Percentiles rank a stretch among this genome's conserved stretches.
phyloP scores from a whole-genome alignment of 35 echinoderm and acorn worm species.

The Eucidaris tribuloides region DNA sequence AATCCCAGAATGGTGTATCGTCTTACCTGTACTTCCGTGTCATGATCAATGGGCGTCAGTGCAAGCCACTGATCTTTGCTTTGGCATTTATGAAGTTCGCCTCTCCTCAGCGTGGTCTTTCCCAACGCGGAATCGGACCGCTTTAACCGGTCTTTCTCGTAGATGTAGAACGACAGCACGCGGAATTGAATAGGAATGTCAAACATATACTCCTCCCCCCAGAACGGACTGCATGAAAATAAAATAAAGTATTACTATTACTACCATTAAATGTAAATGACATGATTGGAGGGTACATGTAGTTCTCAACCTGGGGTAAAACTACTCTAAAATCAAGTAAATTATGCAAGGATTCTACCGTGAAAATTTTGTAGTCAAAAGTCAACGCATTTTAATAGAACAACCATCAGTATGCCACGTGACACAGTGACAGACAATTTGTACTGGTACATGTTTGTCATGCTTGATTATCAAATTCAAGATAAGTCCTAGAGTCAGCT shows the following conservation, averaged over 20 bases:
- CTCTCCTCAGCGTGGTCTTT: conserved; percentile 73
- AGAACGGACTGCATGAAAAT: conserved; percentile 78
- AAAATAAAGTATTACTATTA: not conserved
- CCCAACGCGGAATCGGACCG: conserved; percentile 72
- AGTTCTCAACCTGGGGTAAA: not conserved
- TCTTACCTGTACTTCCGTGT: conserved; percentile 98
- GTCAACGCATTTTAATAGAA: not conserved
- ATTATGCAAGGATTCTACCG: not conserved
- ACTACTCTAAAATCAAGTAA: not conserved
- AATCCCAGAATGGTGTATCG: no score
- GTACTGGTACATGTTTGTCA: no score
- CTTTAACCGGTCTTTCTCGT: conserved; percentile 90
- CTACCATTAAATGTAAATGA: not conserved
- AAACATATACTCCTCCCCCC: conserved; percentile 89
- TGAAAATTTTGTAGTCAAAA: not conserved
- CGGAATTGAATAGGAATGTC: conserved; percentile 89
- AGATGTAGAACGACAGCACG: conserved; percentile 86
- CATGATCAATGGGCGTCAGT: conserved; percentile 70
- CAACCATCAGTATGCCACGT: not conserved
- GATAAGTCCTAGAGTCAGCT: no score
- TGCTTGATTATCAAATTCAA: no score
- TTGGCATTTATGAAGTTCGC: conserved; percentile 73
- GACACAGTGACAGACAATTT: no score
- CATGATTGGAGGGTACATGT: not conserved
- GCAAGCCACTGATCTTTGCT: conserved; percentile 91